Evolutionary conservation across 2,888 invertebrate genomes (phyloP).

Genomic region (Diaphora mendica): DNA sequence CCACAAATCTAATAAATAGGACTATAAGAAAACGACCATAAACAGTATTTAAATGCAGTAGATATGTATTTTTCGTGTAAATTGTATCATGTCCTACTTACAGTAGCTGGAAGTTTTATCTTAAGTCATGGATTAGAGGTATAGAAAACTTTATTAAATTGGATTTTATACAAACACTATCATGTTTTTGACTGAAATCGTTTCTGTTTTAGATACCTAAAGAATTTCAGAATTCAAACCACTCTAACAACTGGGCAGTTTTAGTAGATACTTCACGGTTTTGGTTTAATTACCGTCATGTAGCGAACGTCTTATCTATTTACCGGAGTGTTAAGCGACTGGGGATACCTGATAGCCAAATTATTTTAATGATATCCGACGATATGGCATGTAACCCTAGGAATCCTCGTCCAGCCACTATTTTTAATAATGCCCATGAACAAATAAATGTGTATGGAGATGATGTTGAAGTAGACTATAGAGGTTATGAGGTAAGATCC

Average conservation of each 20-base stretch:
- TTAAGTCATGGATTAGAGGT: slow-evolving; percentile 41
- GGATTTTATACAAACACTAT: neutral
- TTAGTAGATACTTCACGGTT: slow-evolving; percentile 99
- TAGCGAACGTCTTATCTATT: slow-evolving; percentile 99
- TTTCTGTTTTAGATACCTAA: slow-evolving; percentile 77
- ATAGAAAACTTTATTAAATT: neutral
- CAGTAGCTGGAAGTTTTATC: slow-evolving; percentile 20
- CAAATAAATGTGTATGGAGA: slow-evolving; percentile 99
- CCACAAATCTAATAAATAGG: neutral
- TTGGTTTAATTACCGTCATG: slow-evolving; percentile 99
- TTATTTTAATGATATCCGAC: slow-evolving; percentile 99
- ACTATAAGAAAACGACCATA: neutral
- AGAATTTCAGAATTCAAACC: slow-evolving; percentile 88
- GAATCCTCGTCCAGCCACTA: slow-evolving; percentile 98
- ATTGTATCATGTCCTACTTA: slow-evolving; percentile 22
- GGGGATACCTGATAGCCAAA: slow-evolving; percentile 99
- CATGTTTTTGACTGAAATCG: neutral
- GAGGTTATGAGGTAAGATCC: slow-evolving; percentile 92
- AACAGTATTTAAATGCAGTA: neutral
- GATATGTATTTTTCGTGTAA: slow-evolving; percentile 27
- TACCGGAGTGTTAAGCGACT: slow-evolving; percentile 99
- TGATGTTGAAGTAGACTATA: slow-evolving; percentile 99
- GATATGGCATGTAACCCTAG: slow-evolving; percentile 99
- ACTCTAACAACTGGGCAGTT: slow-evolving; percentile 99
- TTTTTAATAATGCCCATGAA: slow-evolving; percentile 99